Evolutionary conservation across 1,140 invertebrate genomes (phyloP).

Genomic region (Drosophila persimilis): DNA sequence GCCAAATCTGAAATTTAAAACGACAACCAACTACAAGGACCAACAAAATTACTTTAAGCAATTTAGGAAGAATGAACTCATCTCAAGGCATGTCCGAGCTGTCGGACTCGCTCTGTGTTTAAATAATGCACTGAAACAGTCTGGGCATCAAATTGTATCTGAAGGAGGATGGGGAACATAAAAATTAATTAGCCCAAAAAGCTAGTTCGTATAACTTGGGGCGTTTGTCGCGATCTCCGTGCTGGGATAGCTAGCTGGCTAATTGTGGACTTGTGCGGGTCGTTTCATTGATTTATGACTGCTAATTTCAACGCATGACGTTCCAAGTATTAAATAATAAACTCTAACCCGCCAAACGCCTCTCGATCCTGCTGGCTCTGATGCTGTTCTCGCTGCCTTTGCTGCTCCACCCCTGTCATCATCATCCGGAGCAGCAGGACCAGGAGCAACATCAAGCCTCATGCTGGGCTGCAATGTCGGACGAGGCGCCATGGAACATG

Average conservation of each 20-base stretch:
- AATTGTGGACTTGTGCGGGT: constrained; percentile 76
- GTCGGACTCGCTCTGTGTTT: no score
- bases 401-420: not conserved
- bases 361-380: constrained; percentile 40
- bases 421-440: not conserved
- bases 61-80: no score
- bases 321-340: constrained; percentile 79
- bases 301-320: constrained; percentile 76
- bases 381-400: constrained; percentile 16
- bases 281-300: constrained; percentile 79
- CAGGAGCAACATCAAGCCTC: constrained; percentile 9
- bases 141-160: constrained; percentile 2
- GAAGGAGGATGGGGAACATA: constrained; percentile 30
- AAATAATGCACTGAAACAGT: no score
- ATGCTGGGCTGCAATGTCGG: constrained; percentile 52
- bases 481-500: constrained; percentile 63
- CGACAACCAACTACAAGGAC: no score
- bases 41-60: no score
- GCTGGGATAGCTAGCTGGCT: constrained; percentile 34
- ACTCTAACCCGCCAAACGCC: constrained; percentile 58
- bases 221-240: constrained; percentile 33
- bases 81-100: no score
- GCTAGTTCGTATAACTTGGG: constrained; percentile 57
- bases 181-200: constrained; percentile 64
- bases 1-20: no score